phyloP scores from a whole-genome alignment of 2,797 vertebrate genomes.

The Saxicola maurus region DNA sequence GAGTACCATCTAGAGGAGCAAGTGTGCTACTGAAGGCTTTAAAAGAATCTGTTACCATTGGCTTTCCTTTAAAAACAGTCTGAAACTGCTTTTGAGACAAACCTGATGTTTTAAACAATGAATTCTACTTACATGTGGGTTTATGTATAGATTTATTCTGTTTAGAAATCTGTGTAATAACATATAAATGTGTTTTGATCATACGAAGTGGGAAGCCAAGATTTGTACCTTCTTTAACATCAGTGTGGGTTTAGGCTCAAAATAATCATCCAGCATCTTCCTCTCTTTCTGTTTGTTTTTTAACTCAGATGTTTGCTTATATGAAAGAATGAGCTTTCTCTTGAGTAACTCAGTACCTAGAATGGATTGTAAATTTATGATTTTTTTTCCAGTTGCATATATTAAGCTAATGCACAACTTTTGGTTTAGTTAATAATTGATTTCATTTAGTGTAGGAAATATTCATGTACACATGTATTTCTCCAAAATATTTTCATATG shows the following conservation, averaged over 20 bases:
- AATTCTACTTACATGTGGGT: neutral
- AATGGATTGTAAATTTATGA: neutral
- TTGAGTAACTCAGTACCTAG: neutral
- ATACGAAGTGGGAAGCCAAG: neutral
- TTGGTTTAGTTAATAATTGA: neutral
- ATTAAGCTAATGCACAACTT: neutral
- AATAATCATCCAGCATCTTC: neutral
- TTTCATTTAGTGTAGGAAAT: neutral
- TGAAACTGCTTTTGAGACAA: neutral
- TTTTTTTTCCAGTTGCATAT: neutral
- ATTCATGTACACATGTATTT: neutral
- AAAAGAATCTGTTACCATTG: neutral
- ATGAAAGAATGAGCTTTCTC: neutral
- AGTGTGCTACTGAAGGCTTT: neutral
- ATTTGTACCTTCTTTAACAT: neutral
- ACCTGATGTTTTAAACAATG: neutral
- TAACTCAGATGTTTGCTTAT: neutral
- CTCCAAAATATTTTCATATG: neutral
- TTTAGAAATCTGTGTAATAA: neutral
- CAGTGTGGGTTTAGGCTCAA: neutral
- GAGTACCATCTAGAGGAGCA: slow-evolving; percentile 49
- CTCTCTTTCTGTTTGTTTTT: neutral
- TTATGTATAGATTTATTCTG: neutral
- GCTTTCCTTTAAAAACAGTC: neutral
- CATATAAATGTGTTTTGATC: neutral